Percentiles rank a stretch among this genome's conserved stretches.
Evolutionary conservation across 2,797 vertebrate genomes (phyloP).

Genomic region (Argya squamiceps): DNA sequence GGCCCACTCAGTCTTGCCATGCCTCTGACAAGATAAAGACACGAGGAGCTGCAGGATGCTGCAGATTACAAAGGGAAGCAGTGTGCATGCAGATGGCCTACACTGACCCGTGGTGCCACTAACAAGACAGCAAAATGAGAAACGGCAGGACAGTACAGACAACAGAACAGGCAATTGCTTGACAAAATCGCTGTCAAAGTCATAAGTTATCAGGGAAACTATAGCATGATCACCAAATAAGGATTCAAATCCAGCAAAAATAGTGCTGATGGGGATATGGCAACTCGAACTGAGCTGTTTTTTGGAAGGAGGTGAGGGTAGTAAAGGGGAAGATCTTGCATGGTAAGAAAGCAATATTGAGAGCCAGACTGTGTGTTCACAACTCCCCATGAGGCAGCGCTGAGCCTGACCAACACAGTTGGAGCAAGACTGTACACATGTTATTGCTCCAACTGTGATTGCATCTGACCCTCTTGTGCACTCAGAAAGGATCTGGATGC

Average conservation of each 20-base stretch:
- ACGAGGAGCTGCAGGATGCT: neutral
- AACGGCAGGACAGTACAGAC: neutral
- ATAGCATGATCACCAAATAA: neutral
- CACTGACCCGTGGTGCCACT: neutral
- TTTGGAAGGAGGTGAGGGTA: neutral
- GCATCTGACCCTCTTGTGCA: neutral
- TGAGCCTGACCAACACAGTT: neutral
- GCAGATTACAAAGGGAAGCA: neutral
- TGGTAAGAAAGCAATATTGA: neutral
- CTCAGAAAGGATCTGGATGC: neutral
- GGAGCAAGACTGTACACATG: neutral
- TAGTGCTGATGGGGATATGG: neutral
- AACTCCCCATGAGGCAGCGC: neutral
- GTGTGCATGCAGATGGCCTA: conserved; percentile 35
- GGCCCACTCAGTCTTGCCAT: neutral
- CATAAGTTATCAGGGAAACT: neutral
- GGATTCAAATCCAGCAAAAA: neutral
- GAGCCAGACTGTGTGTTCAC: neutral
- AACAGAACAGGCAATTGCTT: neutral
- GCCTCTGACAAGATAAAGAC: conserved; percentile 44
- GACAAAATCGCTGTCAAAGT: neutral
- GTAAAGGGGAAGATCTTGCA: neutral
- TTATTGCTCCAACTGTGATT: neutral
- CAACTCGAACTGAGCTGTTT: neutral
- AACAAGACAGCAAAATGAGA: conserved; percentile 41